These are phyloP conservation scores for Tympanoctomys barrerae DNA, from an alignment of 2,797 vertebrate genomes.

Conservation along the genomic window DNA sequence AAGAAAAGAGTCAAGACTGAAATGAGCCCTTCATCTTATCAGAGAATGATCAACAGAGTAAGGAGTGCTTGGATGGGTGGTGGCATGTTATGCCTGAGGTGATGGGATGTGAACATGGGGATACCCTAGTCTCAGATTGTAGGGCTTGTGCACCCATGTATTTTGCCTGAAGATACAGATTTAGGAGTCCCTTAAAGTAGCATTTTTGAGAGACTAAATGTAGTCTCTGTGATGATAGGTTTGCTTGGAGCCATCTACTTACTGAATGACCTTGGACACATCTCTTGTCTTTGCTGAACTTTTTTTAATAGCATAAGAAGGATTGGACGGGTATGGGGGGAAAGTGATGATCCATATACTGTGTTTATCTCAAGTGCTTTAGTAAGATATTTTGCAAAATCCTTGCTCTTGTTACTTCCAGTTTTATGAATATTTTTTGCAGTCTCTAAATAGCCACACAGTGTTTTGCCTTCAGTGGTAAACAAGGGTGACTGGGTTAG, in stretches of 20 bases:
- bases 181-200: not conserved
- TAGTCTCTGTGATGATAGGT: not conserved
- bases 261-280: slow-evolving; percentile 24
- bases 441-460: slow-evolving; percentile 35
- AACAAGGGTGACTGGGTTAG: slow-evolving; percentile 39
- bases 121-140: not conserved
- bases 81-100: not conserved
- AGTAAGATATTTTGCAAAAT: slow-evolving; percentile 44
- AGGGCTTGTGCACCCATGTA: not conserved
- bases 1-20: not conserved
- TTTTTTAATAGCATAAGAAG: slow-evolving; percentile 12
- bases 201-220: not conserved
- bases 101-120: not conserved
- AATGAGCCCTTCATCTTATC: not conserved
- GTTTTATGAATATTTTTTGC: slow-evolving; percentile 42
- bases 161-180: slow-evolving; percentile 8
- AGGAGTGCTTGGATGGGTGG: not conserved
- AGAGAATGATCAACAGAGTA: not conserved
- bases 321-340: not conserved
- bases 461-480: slow-evolving; percentile 41
- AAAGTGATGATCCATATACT: not conserved
- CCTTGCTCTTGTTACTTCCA: not conserved
- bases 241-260: slow-evolving; percentile 32
- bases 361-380: not conserved
- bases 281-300: slow-evolving; percentile 25